These are phyloP conservation scores for Drosophila neutralis DNA, from an alignment of 2,888 invertebrate genomes.

Conservation along the genomic window DNA sequence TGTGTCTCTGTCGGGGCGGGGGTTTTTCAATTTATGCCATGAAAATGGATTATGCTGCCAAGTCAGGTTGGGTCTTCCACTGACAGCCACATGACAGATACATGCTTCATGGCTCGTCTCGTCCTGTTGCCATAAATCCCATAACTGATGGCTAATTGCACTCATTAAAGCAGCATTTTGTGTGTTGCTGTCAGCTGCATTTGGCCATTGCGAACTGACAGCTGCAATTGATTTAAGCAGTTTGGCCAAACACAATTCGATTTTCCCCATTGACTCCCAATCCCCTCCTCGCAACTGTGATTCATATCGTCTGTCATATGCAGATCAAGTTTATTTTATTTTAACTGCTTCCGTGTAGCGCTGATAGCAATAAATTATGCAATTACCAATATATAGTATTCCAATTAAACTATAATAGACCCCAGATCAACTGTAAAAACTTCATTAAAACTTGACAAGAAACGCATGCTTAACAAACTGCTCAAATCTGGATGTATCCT, in stretches of 20 bases:
- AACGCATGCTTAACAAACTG: background rate
- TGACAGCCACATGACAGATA: conserved; percentile 35
- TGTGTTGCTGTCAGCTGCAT: conserved; percentile 26
- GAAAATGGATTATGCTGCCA: conserved; percentile 63
- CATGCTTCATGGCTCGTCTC: background rate
- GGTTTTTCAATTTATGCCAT: conserved; percentile 60
- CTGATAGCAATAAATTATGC: background rate
- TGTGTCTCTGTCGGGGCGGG: conserved; percentile 11
- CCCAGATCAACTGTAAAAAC: background rate
- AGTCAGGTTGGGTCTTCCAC: conserved; percentile 39
- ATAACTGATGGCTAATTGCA: conserved; percentile 45
- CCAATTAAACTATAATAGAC: no score
- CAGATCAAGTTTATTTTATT: background rate
- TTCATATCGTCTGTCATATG: background rate
- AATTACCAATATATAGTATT: background rate
- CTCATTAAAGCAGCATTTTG: conserved; percentile 59
- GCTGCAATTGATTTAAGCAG: conserved; percentile 51
- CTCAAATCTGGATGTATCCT: background rate
- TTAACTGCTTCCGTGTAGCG: background rate
- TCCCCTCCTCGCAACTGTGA: background rate
- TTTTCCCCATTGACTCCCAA: conserved; percentile 18
- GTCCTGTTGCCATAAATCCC: conserved; percentile 1
- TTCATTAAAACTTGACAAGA: background rate
- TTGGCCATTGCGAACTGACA: conserved; percentile 27
- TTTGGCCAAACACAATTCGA: conserved; percentile 23